A percentile compares a stretch with the other conserved stretches of the same genome.
Evolutionary conservation across 1,140 invertebrate species (phyloP).

Genomic region (Alviniconcha marisindica): DNA sequence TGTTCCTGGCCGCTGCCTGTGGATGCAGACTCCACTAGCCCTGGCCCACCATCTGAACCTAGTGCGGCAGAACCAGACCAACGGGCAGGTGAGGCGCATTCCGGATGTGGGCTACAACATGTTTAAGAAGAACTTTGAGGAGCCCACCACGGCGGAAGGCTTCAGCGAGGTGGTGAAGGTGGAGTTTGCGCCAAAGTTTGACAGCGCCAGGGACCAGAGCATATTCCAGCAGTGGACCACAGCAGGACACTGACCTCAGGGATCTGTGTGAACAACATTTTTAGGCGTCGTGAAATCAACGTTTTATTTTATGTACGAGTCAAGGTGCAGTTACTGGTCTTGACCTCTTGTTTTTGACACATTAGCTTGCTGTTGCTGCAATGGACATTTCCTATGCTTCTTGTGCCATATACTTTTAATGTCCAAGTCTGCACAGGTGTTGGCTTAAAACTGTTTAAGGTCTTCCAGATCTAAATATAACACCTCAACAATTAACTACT

Average conservation of each 20-base stretch:
- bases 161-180: constrained; percentile 88
- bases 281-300: too few species aligned
- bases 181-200: constrained; percentile 88
- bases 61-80: constrained; percentile 83
- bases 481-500: too few species aligned
- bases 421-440: too few species aligned
- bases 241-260: constrained; percentile 12
- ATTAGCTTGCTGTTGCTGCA: too few species aligned
- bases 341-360: too few species aligned
- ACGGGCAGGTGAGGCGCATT: constrained; percentile 79
- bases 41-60: constrained; percentile 94
- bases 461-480: too few species aligned
- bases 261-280: too few species aligned
- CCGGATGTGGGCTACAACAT: constrained; percentile 86
- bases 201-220: constrained; percentile 81
- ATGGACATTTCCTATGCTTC: too few species aligned
- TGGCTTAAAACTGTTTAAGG: too few species aligned
- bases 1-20: constrained; percentile 87
- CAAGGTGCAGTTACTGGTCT: too few species aligned
- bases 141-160: constrained; percentile 86
- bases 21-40: constrained; percentile 84
- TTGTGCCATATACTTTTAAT: too few species aligned
- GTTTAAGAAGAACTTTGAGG: constrained; percentile 86
- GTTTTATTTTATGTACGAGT: too few species aligned
- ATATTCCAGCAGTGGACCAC: constrained; percentile 78